Percentiles rank a stretch among this genome's conserved stretches.
phyloP scores from a whole-genome alignment of 2,888 invertebrate species.

The Phrixothrix hirtus region DNA sequence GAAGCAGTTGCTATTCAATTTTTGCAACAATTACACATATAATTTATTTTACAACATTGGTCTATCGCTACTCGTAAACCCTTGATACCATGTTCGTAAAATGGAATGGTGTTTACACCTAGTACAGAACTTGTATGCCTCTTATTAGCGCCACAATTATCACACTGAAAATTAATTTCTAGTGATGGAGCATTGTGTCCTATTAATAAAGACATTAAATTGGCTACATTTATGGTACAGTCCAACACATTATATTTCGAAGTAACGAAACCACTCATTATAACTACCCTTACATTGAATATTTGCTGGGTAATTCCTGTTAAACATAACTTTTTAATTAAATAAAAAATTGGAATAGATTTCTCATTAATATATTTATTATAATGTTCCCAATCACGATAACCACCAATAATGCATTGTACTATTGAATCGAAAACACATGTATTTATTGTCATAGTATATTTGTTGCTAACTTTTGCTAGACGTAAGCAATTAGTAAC shows the following conservation, averaged over 20 bases:
- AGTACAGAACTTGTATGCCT: too few species aligned
- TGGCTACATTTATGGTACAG: background rate
- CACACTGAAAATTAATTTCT: background rate
- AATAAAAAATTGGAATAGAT: background rate
- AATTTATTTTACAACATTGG: too few species aligned
- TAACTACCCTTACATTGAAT: background rate
- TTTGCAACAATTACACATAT: too few species aligned
- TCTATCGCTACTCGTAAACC: too few species aligned
- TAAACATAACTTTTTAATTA: background rate
- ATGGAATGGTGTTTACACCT: too few species aligned
- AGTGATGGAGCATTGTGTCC: background rate
- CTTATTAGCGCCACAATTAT: too few species aligned
- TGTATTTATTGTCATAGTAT: background rate
- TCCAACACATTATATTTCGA: background rate
- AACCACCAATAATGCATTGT: conserved; percentile 3
- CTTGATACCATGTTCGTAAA: too few species aligned
- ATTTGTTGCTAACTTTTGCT: background rate
- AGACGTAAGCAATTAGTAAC: too few species aligned
- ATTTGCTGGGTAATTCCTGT: background rate
- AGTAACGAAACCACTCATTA: background rate
- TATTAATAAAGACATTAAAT: background rate
- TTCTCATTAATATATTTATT: background rate
- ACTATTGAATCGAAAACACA: background rate
- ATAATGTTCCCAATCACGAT: background rate
- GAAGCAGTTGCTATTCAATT: too few species aligned